phyloP scores from a whole-genome alignment of 1,140 invertebrate genomes.

The Drosophila serrata region DNA sequence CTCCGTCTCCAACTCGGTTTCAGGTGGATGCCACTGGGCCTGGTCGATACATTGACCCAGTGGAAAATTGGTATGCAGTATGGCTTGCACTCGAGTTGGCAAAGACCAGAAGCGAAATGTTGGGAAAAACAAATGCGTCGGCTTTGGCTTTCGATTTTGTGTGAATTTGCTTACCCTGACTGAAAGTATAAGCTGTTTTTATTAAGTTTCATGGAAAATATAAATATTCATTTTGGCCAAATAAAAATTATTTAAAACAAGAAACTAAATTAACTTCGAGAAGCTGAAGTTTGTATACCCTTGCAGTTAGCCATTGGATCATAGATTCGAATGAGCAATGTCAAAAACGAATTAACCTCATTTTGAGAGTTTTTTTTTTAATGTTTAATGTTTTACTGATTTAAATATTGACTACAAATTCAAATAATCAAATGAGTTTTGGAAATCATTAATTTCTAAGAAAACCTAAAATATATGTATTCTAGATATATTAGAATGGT shows the following conservation, averaged over 20 bases:
- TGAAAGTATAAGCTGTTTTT: slow-evolving; percentile 9
- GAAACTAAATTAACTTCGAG: too few relatives aligned
- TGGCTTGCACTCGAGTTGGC: slow-evolving; percentile 44
- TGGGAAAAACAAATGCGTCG: slow-evolving; percentile 41
- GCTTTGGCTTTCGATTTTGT: slow-evolving; percentile 48
- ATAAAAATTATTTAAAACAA: background rate
- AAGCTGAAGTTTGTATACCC: too few relatives aligned
- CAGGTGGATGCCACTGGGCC: slow-evolving; percentile 24
- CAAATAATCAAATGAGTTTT: too few relatives aligned
- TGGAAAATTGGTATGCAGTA: slow-evolving; percentile 76
- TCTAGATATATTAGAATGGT: too few relatives aligned
- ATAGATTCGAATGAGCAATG: too few relatives aligned
- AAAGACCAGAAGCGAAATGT: slow-evolving; percentile 30
- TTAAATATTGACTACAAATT: too few relatives aligned
- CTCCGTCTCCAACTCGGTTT: background rate
- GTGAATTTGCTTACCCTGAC: slow-evolving; percentile 9
- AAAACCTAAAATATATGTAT: too few relatives aligned
- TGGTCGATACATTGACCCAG: slow-evolving; percentile 75
- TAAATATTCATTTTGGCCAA: slow-evolving; percentile 1
- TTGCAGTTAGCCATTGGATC: too few relatives aligned
- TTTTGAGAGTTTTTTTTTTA: too few relatives aligned
- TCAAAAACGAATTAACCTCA: too few relatives aligned
- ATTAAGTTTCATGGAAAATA: slow-evolving; percentile 41
- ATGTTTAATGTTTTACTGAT: too few relatives aligned
- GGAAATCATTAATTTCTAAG: too few relatives aligned